A percentile compares a stretch with the other conserved stretches of the same genome.
These are phyloP conservation scores for Apogon hyalosoma DNA, from an alignment of 2,797 vertebrate genomes.

Conservation along the genomic window DNA sequence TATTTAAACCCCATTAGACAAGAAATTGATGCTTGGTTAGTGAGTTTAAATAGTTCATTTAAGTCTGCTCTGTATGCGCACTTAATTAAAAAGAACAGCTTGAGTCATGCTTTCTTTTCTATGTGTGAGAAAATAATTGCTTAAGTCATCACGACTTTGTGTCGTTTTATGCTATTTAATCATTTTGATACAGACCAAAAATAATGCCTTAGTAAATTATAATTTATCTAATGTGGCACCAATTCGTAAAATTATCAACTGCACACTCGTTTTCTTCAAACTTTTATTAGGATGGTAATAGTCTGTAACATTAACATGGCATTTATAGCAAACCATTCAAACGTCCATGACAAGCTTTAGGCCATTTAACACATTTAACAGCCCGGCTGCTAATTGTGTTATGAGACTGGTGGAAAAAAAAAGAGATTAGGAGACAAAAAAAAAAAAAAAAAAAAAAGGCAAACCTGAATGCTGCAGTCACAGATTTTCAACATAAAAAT, in stretches of 20 bases:
- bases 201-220: conserved; percentile 21
- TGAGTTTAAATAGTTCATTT: conserved; percentile 30
- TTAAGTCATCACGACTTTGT: conserved; percentile 21
- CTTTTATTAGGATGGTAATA: conserved; percentile 66
- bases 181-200: conserved; percentile 30
- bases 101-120: conserved; percentile 13
- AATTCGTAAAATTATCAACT: conserved; percentile 56
- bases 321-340: conserved; percentile 55
- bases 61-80: conserved; percentile 17
- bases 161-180: conserved; percentile 38
- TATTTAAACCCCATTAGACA: conserved; percentile 48
- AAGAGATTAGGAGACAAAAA: conserved; percentile 11
- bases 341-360: conserved; percentile 56
- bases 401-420: conserved; percentile 11
- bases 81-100: conserved; percentile 42
- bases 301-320: conserved; percentile 56
- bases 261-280: conserved; percentile 24
- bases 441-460: background rate
- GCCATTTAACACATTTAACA: conserved; percentile 64
- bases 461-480: background rate
- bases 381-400: conserved; percentile 40
- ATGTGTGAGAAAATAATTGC: conserved; percentile 21
- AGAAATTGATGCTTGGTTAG: conserved; percentile 27
- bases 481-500: background rate
- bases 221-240: conserved; percentile 43